Conservation (phyloP, 2,113 vertebrate genomes). For the Phalacrocorax brasilianus region DNA sequence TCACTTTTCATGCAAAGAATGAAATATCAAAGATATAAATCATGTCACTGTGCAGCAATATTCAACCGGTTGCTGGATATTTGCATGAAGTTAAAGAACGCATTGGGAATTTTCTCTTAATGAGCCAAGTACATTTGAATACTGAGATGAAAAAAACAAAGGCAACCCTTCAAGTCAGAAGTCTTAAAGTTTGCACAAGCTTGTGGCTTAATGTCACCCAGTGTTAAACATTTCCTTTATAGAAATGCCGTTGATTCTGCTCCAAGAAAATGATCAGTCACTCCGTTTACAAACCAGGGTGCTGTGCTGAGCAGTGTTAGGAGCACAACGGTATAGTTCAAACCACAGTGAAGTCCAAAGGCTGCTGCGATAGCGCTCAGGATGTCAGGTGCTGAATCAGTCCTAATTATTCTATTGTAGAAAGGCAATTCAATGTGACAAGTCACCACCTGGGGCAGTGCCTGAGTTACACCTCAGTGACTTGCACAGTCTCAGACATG, state of each 20-base stretch:
- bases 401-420: background rate
- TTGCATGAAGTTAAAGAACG: background rate
- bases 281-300: background rate
- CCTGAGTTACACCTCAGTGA: slow-evolving; percentile 9
- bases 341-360: background rate
- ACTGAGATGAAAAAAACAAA: background rate
- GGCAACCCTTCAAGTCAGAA: background rate
- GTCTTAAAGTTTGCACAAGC: background rate
- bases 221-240: background rate
- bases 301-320: background rate
- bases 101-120: background rate
- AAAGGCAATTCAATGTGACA: background rate
- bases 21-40: background rate
- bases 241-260: background rate
- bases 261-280: background rate
- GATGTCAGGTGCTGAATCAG: slow-evolving; percentile 26
- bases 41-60: background rate
- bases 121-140: background rate
- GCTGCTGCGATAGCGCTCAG: background rate
- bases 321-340: background rate
- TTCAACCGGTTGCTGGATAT: background rate
- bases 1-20: background rate
- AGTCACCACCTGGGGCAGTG: background rate
- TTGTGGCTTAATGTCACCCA: background rate
- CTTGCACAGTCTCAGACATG: background rate